Evolutionary conservation across 2,888 invertebrate species (phyloP).

Genomic region (Exephanes ischioxanthus): DNA sequence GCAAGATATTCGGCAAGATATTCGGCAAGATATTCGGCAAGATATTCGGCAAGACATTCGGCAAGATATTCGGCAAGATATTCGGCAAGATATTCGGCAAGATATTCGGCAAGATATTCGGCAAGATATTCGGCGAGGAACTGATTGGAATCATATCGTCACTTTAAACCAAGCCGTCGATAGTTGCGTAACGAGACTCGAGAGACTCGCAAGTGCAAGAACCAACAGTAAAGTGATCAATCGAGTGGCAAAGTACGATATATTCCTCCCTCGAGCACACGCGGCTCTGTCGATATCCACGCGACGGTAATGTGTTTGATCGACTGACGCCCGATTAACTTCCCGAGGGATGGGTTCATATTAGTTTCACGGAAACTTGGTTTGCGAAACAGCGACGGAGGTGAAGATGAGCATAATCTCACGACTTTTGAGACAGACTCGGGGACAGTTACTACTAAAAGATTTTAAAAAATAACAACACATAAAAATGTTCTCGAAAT

Average conservation of each 20-base stretch:
- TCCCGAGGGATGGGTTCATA: slow-evolving; percentile 14
- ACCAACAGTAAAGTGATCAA: slow-evolving; percentile 29
- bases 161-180: not conserved
- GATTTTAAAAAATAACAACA: too few species aligned
- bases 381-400: slow-evolving; percentile 1
- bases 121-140: not conserved
- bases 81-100: too few species aligned
- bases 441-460: not conserved
- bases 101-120: too few species aligned
- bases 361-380: slow-evolving; percentile 24
- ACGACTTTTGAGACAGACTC: slow-evolving; percentile 59
- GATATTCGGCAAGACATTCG: too few species aligned
- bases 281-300: slow-evolving; percentile 56
- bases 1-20: too few species aligned
- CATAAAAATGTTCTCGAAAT: too few species aligned
- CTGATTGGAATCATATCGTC: not conserved
- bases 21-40: too few species aligned
- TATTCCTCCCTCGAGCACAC: slow-evolving; percentile 40
- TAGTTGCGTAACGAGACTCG: not conserved
- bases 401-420: not conserved
- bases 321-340: slow-evolving; percentile 10
- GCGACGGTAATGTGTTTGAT: slow-evolving; percentile 51
- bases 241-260: slow-evolving; percentile 61
- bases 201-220: not conserved
- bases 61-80: too few species aligned